Evolutionary conservation across 2,888 invertebrate species (phyloP).

Genomic region (Ophion ellenae): DNA sequence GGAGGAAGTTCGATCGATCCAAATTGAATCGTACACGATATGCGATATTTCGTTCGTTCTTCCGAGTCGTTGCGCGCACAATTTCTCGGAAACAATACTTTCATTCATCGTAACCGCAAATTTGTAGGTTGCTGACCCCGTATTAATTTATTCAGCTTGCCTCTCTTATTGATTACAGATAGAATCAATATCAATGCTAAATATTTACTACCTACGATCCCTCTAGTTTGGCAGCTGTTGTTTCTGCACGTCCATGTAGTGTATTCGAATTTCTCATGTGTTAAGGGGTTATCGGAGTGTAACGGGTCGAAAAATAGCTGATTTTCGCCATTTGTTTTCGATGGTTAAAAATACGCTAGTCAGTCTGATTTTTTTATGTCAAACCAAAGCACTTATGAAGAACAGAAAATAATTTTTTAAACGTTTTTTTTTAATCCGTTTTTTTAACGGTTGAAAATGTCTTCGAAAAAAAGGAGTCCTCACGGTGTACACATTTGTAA

Average conservation of each 20-base stretch:
- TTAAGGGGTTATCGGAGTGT: no score
- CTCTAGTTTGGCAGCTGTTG: not conserved
- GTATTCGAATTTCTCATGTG: not conserved
- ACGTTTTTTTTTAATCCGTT: no score
- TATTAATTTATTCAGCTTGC: constrained; percentile 6
- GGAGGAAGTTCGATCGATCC: not conserved
- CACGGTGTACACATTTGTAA: no score
- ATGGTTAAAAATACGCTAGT: no score
- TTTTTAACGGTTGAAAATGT: no score
- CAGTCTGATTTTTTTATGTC: no score
- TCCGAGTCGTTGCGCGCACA: not conserved
- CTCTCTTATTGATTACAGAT: not conserved
- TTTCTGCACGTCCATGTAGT: not conserved
- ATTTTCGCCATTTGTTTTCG: no score
- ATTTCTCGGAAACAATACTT: not conserved
- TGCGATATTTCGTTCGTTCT: not conserved
- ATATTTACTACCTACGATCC: not conserved
- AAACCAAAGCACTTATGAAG: no score
- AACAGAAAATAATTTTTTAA: no score
- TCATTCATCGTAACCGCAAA: constrained; percentile 17
- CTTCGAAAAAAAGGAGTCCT: no score
- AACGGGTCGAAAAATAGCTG: no score
- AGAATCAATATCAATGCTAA: not conserved
- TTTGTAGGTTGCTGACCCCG: constrained; percentile 15
- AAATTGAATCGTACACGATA: not conserved